phyloP scores from a whole-genome alignment of 2,888 invertebrate genomes.

The Euphydryas editha region DNA sequence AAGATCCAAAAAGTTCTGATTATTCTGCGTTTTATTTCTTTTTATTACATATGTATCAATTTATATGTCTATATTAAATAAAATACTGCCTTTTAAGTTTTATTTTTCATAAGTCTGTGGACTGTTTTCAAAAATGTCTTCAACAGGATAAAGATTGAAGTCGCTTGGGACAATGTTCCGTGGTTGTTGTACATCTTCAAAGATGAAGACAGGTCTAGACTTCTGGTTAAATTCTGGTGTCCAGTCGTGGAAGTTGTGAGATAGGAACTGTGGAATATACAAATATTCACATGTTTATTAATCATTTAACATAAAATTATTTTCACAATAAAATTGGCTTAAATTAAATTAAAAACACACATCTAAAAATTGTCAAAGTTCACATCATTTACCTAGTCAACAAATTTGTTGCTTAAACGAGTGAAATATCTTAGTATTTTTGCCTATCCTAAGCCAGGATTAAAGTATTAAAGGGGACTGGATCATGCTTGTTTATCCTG shows the following conservation, averaged over 20 bases:
- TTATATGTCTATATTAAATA: conserved; percentile 5
- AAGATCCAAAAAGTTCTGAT: no score
- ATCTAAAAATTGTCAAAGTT: no score
- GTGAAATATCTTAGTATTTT: no score
- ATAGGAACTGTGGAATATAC: conserved; percentile 54
- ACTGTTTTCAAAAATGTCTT: conserved; percentile 57
- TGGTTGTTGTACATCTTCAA: conserved; percentile 59
- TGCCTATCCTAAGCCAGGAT: no score
- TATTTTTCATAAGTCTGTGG: conserved; percentile 49
- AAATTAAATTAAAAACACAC: no score
- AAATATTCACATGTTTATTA: neutral
- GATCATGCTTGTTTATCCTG: no score
- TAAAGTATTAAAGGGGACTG: no score
- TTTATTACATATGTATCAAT: conserved; percentile 30
- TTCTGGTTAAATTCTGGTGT: conserved; percentile 43
- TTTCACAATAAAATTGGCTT: no score
- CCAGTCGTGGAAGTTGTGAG: conserved; percentile 45
- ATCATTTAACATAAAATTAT: no score
- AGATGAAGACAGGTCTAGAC: conserved; percentile 42
- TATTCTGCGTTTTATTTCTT: neutral
- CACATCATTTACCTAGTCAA: no score
- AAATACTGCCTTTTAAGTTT: neutral
- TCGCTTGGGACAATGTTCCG: conserved; percentile 52
- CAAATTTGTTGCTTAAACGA: no score
- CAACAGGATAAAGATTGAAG: conserved; percentile 53